phyloP scores from a whole-genome alignment of 2,888 invertebrate species.

The Drosophila seclusa region DNA sequence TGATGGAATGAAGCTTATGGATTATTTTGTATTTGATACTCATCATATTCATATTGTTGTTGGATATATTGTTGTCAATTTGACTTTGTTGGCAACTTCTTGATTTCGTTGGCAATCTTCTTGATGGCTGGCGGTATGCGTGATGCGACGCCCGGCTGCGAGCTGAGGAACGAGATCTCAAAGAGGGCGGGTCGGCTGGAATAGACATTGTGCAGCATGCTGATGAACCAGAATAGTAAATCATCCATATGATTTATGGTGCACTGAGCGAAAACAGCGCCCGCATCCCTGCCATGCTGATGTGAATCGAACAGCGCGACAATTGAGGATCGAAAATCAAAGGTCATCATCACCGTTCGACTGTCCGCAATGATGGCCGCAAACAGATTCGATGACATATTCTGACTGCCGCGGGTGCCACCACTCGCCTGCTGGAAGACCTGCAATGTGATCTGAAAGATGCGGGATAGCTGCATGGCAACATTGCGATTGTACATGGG shows the following conservation, averaged over 20 bases:
- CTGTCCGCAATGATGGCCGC: constrained; percentile 81
- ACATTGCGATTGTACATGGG: constrained; percentile 72
- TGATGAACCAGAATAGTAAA: constrained; percentile 76
- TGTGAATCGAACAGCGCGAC: constrained; percentile 81
- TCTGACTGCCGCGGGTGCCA: constrained; percentile 17
- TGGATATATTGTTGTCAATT: constrained; percentile 12
- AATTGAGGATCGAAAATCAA: constrained; percentile 75
- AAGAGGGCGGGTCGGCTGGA: constrained; percentile 76
- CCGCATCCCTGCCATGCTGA: constrained; percentile 77
- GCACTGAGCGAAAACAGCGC: constrained; percentile 80
- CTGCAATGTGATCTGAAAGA: constrained; percentile 76
- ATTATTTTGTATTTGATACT: not conserved
- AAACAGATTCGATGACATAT: constrained; percentile 64
- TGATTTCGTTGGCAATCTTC: constrained; percentile 64
- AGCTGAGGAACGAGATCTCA: constrained; percentile 80
- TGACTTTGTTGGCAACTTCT: constrained; percentile 51
- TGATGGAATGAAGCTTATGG: constrained; percentile 6
- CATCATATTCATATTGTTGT: not conserved
- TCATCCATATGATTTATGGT: constrained; percentile 70
- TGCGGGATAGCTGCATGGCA: constrained; percentile 71
- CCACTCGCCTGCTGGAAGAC: constrained; percentile 64
- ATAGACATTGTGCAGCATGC: constrained; percentile 77
- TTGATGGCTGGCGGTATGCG: constrained; percentile 71
- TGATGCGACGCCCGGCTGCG: constrained; percentile 72
- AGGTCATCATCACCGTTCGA: constrained; percentile 79